Evolutionary conservation across 2,113 vertebrate species (phyloP), one percentile per base, ranked within the genome.

Genomic region (Spermophilus dauricus): DNA sequence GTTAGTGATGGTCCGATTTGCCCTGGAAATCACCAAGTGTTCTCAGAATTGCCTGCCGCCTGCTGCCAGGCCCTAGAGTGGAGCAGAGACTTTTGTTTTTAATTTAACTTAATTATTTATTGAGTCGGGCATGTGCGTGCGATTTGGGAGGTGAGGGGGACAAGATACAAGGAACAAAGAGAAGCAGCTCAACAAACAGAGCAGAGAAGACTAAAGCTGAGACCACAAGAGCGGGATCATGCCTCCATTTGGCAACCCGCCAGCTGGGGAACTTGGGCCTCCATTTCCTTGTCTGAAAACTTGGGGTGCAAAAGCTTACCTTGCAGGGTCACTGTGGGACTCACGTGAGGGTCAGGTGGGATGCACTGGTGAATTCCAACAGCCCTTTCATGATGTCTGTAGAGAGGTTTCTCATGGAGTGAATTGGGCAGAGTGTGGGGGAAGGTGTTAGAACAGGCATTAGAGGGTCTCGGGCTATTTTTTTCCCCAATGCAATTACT

Each of bases 1-100:
- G 14, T 45, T 58, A 16, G 58, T 0, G 45, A 70, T 34, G 95
- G 94, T 89, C 94, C 72, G 91, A 83, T 94, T 97, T 97, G 86
- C 94, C 94, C 86, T 96, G 94, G 91, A 97, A 96, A 94, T 98
- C 91, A 56, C 95, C 84, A 89, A 97, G 94, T 93, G 95, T 97
- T 94, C 96, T 89, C 83, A 0, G 91, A 91, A 53, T 86, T 84
- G 91, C 32, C 86, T 20, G 84, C 87, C 73, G 96, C 85, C 67
- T 82, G 63, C 91, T 93, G 95, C 94, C 93, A 93, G 91, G 67
- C 83, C 95, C 81, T 39, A 56, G 73, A 90, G 56, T 37, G 20
- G n/a, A n/a, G 86, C 82, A 78, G 84, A 96, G 89, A 78, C 70
- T 91, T 94, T 86, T 97, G 97, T 48, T 97, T 97, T 94, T 89